Percentiles rank a stretch among this genome's conserved stretches.
These are phyloP conservation scores for Psittacara wagleri DNA, from an alignment of 2,113 vertebrate genomes.

Conservation along the genomic window DNA sequence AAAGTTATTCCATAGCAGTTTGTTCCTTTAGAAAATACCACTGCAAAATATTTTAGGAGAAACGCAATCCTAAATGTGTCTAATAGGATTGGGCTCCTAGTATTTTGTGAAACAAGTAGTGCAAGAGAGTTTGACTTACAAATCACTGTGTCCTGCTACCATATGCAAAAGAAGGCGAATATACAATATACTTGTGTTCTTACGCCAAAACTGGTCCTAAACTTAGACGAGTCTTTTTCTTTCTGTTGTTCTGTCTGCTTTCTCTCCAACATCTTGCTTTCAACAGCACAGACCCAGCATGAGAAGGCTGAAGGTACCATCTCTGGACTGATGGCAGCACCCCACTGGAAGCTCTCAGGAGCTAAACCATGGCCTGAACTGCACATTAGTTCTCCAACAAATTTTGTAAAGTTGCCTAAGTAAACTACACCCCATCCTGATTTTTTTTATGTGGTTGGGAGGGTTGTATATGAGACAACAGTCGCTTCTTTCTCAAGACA, in stretches of 20 bases:
- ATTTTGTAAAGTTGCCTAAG: not conserved
- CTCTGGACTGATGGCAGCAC: not conserved
- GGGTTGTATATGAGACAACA: not conserved
- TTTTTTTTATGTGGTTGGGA: not conserved
- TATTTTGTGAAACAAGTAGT: not conserved
- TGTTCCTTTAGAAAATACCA: not conserved
- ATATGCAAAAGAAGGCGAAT: not conserved
- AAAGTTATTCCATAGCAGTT: not conserved
- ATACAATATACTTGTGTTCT: not conserved
- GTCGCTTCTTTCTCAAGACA: not conserved
- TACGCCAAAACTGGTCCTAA: not conserved
- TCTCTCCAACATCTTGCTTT: not conserved
- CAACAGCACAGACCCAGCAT: not conserved
- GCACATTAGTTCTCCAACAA: not conserved
- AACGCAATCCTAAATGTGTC: not conserved
- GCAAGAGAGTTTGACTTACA: not conserved
- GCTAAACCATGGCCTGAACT: not conserved
- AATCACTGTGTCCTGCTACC: not conserved
- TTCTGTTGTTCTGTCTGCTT: not conserved
- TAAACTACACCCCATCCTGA: not conserved
- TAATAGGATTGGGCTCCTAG: not conserved
- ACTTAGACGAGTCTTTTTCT: not conserved
- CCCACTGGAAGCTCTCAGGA: not conserved
- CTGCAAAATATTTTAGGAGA: not conserved
- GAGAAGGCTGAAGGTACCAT: not conserved